Evolutionary conservation across 2,113 vertebrate species (phyloP), one percentile per base, ranked within the genome.

Genomic region (Tyrannus savana): DNA sequence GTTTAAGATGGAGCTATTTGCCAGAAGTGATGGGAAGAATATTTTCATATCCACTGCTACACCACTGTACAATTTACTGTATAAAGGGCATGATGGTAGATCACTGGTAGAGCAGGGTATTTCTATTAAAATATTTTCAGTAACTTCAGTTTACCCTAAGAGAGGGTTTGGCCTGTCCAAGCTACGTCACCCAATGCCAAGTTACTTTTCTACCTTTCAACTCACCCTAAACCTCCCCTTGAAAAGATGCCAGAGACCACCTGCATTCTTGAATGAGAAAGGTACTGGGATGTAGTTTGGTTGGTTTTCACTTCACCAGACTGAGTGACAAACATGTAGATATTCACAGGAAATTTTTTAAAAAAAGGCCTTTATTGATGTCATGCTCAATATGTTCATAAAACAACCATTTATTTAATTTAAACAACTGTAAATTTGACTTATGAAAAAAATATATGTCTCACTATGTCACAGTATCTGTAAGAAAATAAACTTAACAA

Each of bases 361-460:
- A 46, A 78, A 90, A 92, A 90, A 63, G 60, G 30, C 74, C 47
- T 97, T 97, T 97, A 97, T 90, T 96, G 62, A 82, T 92, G 64
- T 73, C 33, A 75, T 89, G 47, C 53, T 79, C 25, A 77, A 19
- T 74, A 89, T 0, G 0, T 58, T 80, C 71, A 90, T 69, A 87
- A 94, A 92, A 86, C 25, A 91, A 66, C n/a, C 6, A 92, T 37
- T 92, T 77, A 68, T 53, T 87, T 60, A 73, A 93, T 84, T 91
- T 62, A 94, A 92, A 72, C 23, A 89, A 41, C 56, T 84, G 24
- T 87, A 87, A 79, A 87, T 68, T n/a, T 87, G 85, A 88, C 68
- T 93, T 67, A 67, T 46, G 39, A 62, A 91, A 96, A 95, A 89
- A 84, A 85, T 30, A 80, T 55, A 82, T 75, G 19, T 35, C 46